These are phyloP conservation scores for Papilio elwesi DNA, from an alignment of 2,888 invertebrate species.

Conservation along the genomic window DNA sequence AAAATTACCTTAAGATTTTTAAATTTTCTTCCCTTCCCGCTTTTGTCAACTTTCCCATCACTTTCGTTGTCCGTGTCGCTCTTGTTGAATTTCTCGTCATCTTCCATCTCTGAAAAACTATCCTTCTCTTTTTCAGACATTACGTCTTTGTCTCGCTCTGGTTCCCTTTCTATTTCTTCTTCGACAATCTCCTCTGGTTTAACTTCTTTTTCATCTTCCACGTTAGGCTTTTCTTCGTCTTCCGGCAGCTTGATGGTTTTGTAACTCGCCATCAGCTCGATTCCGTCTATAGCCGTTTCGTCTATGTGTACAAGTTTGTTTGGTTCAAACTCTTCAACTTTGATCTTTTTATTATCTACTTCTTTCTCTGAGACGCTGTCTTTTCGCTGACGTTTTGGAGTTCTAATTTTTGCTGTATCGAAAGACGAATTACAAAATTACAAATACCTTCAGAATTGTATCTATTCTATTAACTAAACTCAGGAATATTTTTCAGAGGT, in stretches of 20 bases:
- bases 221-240: conserved; percentile 72
- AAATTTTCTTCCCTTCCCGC: conserved; percentile 65
- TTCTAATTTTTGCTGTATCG: conserved; percentile 70
- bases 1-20: conserved; percentile 72
- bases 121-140: conserved; percentile 63
- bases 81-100: conserved; percentile 78
- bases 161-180: conserved; percentile 61
- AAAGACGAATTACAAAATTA: conserved; percentile 16
- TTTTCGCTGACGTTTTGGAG: conserved; percentile 82
- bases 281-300: conserved; percentile 80
- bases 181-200: conserved; percentile 66
- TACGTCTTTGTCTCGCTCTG: conserved; percentile 54
- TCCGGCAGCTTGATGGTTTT: conserved; percentile 61
- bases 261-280: conserved; percentile 77
- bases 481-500: too few species aligned
- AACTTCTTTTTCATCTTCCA: conserved; percentile 73
- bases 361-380: conserved; percentile 85
- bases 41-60: conserved; percentile 66
- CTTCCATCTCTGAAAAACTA: conserved; percentile 80
- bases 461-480: too few species aligned
- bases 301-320: conserved; percentile 72
- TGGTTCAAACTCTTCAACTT: conserved; percentile 61
- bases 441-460: background rate
- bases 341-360: conserved; percentile 69
- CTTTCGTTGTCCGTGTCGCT: conserved; percentile 80